A percentile compares a stretch with the other conserved stretches of the same genome.
These are phyloP conservation scores for Colletes gigas DNA, from an alignment of 1,140 invertebrate species.

Conservation along the genomic window DNA sequence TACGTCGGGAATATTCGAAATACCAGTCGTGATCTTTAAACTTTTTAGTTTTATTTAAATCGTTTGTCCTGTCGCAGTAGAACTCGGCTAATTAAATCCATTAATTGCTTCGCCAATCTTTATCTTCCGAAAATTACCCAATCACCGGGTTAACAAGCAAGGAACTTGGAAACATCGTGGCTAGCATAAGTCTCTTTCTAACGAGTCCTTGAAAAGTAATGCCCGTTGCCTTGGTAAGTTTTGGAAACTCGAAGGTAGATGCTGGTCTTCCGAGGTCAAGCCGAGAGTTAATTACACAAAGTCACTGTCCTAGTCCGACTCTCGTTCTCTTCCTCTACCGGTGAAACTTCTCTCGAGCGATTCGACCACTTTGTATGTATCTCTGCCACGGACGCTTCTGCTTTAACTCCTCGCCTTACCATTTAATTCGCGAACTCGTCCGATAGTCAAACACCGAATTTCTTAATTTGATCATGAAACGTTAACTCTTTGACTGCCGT, in stretches of 20 bases:
- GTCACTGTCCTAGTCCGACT: not conserved
- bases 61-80: too few species aligned
- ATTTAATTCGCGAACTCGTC: too few species aligned
- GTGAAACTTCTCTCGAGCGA: not conserved
- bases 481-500: too few species aligned
- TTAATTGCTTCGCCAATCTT: not conserved
- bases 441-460: too few species aligned
- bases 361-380: not conserved
- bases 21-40: too few species aligned
- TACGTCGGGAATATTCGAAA: too few species aligned
- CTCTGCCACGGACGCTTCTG: not conserved
- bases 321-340: not conserved
- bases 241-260: slow-evolving; percentile 1
- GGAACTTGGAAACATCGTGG: not conserved
- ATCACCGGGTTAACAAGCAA: not conserved
- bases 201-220: slow-evolving; percentile 19
- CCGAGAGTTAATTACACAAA: slow-evolving; percentile 23
- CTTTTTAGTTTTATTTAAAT: too few species aligned
- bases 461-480: too few species aligned
- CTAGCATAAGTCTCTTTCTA: not conserved
- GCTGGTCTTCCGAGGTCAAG: not conserved
- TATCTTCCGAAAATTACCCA: not conserved
- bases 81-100: not conserved
- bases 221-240: not conserved
- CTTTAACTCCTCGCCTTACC: too few species aligned